A percentile compares a stretch with the other conserved stretches of the same genome.
Conservation (phyloP, 2,113 vertebrate species). For the Oreochromis spilurus region DNA sequence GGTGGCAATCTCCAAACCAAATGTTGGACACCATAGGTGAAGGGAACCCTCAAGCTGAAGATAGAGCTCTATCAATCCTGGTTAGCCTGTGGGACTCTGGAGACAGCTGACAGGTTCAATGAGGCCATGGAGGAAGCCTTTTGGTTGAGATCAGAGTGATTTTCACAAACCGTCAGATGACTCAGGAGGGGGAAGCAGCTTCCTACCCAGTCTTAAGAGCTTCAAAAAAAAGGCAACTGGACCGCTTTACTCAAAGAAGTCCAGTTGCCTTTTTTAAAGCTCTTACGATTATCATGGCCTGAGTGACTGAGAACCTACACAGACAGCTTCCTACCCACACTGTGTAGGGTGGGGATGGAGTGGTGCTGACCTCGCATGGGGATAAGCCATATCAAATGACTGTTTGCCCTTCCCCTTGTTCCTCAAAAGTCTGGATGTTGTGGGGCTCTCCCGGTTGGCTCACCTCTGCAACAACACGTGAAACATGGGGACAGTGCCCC, state of each 20-base stretch:
- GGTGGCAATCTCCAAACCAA: background rate
- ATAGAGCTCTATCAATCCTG: background rate
- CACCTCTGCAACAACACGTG: background rate
- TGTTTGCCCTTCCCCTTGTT: background rate
- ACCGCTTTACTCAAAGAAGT: background rate
- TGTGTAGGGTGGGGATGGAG: background rate
- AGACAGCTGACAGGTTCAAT: background rate
- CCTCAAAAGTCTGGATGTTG: background rate
- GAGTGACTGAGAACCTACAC: background rate
- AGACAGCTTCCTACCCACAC: background rate
- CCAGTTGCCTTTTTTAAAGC: background rate
- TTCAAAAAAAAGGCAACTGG: background rate
- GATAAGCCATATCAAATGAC: background rate
- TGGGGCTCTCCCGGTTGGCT: background rate
- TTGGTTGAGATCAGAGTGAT: background rate
- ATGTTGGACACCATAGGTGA: background rate
- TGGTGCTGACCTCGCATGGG: background rate
- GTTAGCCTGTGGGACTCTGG: background rate
- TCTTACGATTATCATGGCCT: rapidly evolving
- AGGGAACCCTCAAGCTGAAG: background rate
- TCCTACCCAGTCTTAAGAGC: background rate
- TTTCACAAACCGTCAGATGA: background rate
- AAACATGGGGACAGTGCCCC: background rate
- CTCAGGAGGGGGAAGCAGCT: background rate
- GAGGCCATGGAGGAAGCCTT: background rate